phyloP scores from a whole-genome alignment of 2,113 vertebrate genomes.

The Aplodontia rufa region DNA sequence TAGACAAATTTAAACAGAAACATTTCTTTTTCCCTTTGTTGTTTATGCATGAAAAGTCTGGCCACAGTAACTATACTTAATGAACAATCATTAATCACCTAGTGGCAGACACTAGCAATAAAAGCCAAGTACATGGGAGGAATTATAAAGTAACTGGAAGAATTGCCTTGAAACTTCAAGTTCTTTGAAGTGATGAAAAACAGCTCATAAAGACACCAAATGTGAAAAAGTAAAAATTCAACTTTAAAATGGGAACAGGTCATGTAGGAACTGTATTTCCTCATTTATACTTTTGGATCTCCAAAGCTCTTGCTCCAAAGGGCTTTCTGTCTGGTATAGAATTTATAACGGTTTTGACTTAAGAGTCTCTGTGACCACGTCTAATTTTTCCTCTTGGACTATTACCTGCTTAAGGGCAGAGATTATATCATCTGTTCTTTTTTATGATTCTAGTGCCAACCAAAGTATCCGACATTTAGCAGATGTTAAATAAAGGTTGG shows the following conservation, averaged over 20 bases:
- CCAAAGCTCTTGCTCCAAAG: neutral
- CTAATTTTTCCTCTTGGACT: neutral
- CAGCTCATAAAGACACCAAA: neutral
- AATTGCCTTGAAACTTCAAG: conserved; percentile 16
- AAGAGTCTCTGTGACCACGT: neutral
- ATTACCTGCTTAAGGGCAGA: neutral
- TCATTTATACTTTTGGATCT: neutral
- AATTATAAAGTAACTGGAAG: conserved; percentile 51
- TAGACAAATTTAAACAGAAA: neutral
- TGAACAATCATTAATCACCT: conserved; percentile 66
- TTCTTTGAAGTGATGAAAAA: conserved; percentile 10
- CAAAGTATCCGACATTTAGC: neutral
- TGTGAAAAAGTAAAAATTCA: neutral
- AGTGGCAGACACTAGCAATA: neutral
- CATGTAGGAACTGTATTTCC: neutral
- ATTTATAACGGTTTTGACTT: neutral
- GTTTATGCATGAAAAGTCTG: conserved; percentile 34
- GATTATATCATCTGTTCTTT: neutral
- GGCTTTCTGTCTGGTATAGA: neutral
- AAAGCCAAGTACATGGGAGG: neutral
- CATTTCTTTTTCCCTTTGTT: neutral
- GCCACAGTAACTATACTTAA: conserved; percentile 43
- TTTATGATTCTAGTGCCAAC: neutral
- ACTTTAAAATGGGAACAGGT: neutral
- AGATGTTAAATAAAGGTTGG: neutral